A percentile compares a stretch with the other conserved stretches of the same genome.
These are phyloP conservation scores for Hyppa rectilinea DNA, from an alignment of 2,888 invertebrate genomes.

Conservation along the genomic window DNA sequence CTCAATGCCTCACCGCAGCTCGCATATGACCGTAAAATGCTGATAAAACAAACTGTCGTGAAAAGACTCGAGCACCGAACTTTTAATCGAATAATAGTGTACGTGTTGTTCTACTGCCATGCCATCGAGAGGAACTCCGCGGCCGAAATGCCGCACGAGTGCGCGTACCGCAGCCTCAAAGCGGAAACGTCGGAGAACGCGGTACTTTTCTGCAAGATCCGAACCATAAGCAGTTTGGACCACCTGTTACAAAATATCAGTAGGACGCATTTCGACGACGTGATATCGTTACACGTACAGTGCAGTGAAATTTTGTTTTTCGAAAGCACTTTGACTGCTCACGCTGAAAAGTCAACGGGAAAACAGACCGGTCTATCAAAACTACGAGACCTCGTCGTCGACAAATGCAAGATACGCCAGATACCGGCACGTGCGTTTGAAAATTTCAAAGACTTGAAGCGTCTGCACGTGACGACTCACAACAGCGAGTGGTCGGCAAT, in stretches of 20 bases:
- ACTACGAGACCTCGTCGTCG: constrained; percentile 93
- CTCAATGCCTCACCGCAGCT: constrained; percentile 81
- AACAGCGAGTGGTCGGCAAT: constrained; percentile 95
- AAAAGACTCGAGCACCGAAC: constrained; percentile 87
- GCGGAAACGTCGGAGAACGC: constrained; percentile 90
- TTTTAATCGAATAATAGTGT: constrained; percentile 88
- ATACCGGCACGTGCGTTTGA: constrained; percentile 93
- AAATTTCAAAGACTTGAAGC: constrained; percentile 92
- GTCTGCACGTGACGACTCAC: constrained; percentile 93
- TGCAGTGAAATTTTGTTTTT: constrained; percentile 94
- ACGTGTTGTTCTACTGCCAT: constrained; percentile 88
- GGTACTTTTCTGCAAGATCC: constrained; percentile 92
- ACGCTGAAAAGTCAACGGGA: constrained; percentile 80
- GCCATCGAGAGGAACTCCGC: constrained; percentile 82
- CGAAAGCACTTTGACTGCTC: constrained; percentile 92
- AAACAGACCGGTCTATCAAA: constrained; percentile 92
- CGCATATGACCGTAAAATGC: constrained; percentile 87
- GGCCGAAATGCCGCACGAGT: constrained; percentile 92
- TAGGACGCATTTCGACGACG: constrained; percentile 92
- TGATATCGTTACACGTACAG: constrained; percentile 92
- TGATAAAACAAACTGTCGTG: constrained; percentile 86
- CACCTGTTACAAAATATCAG: constrained; percentile 93
- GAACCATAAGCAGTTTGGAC: constrained; percentile 93
- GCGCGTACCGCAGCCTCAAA: constrained; percentile 92
- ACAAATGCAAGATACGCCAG: constrained; percentile 94